These are phyloP conservation scores for Heteromyza rotundicornis DNA, from an alignment of 2,888 invertebrate genomes.

Conservation along the genomic window DNA sequence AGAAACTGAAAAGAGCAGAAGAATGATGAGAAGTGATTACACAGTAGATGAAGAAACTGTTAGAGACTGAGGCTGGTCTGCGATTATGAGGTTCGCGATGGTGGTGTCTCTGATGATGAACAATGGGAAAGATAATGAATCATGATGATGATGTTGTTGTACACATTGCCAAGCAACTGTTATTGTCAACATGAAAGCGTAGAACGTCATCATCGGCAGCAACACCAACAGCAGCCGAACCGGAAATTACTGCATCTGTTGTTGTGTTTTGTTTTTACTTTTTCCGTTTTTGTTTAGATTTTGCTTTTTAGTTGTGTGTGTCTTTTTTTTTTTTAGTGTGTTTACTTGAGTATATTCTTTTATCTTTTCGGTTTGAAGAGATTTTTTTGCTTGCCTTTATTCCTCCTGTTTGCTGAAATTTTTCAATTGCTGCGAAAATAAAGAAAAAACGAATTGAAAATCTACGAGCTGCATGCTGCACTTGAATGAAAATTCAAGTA, in stretches of 20 bases:
- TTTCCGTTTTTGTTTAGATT: constrained; percentile 8
- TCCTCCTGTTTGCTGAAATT: constrained; percentile 4
- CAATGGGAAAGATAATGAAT: too few species aligned
- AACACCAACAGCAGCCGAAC: constrained; percentile 15
- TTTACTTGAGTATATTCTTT: background rate
- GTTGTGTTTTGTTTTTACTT: constrained; percentile 13
- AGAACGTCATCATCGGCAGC: background rate
- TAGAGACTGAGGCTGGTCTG: too few species aligned
- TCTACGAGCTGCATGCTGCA: background rate
- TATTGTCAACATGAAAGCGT: background rate
- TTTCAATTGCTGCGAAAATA: constrained; percentile 1
- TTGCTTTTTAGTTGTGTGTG: background rate
- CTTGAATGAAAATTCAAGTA: background rate
- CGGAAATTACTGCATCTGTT: constrained; percentile 33
- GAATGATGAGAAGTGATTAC: too few species aligned
- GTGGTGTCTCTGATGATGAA: too few species aligned
- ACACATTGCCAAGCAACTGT: too few species aligned
- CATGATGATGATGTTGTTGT: too few species aligned
- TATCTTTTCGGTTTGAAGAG: too few species aligned
- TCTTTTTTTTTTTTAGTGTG: constrained; percentile 3
- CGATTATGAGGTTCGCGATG: too few species aligned
- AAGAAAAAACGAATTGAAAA: background rate
- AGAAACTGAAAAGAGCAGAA: background rate
- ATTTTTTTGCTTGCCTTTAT: too few species aligned
- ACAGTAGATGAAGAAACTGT: too few species aligned